Evolutionary conservation across 2,113 vertebrate genomes (phyloP).

Genomic region (Pithys albifrons): DNA sequence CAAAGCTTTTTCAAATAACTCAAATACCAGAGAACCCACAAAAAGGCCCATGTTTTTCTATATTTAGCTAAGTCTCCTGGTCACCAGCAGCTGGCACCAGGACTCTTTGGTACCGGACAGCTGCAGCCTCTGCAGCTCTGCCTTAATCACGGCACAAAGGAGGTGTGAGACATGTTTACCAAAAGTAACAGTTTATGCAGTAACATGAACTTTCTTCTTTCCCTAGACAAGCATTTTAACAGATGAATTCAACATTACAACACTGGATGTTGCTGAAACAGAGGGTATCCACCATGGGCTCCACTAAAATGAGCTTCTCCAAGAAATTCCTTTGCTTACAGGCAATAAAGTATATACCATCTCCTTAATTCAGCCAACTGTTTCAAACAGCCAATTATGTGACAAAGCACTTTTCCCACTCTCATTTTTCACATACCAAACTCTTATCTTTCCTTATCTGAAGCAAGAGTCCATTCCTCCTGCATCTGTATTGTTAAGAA

Average conservation of each 20-base stretch:
- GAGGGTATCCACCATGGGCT: neutral
- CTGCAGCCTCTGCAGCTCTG: neutral
- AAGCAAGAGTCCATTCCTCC: neutral
- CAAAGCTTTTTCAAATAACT: slow-evolving; percentile 6
- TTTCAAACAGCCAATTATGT: neutral
- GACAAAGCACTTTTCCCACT: slow-evolving; percentile 9
- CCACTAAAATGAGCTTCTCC: neutral
- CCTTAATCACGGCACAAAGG: neutral
- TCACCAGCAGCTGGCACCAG: neutral
- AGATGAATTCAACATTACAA: neutral
- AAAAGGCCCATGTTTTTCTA: neutral
- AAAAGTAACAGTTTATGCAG: neutral
- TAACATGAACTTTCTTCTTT: neutral
- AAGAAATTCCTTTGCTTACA: neutral
- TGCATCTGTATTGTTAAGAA: neutral
- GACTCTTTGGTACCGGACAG: neutral
- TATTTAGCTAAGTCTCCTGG: neutral
- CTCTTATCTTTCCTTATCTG: slow-evolving; percentile 29
- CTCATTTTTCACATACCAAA: slow-evolving; percentile 9
- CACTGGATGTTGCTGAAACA: neutral
- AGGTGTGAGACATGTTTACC: neutral
- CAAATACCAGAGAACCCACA: slow-evolving; percentile 34
- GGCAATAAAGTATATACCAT: neutral
- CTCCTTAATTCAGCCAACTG: neutral
- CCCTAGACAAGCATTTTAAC: neutral